These are phyloP conservation scores for Tokudaia tokunoshimensis DNA, from an alignment of 2,797 vertebrate species.

Conservation along the genomic window DNA sequence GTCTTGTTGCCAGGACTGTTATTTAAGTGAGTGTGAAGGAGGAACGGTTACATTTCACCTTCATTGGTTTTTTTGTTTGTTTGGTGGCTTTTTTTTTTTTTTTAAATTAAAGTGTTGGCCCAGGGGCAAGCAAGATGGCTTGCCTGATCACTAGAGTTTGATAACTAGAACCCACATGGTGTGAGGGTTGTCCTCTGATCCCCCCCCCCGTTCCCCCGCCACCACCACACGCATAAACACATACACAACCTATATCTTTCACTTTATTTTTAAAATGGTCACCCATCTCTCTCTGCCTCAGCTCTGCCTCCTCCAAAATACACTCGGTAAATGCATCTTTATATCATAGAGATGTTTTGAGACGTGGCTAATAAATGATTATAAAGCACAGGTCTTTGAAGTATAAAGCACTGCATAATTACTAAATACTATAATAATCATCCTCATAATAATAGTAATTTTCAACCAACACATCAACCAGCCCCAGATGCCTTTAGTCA, in stretches of 20 bases:
- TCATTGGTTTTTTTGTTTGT: not conserved
- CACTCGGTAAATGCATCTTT: conserved; percentile 62
- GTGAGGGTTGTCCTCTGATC: not conserved
- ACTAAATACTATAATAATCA: conserved; percentile 83
- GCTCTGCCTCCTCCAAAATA: conserved; percentile 71
- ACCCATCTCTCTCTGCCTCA: conserved; percentile 28
- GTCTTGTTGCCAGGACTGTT: not conserved
- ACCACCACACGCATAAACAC: not conserved
- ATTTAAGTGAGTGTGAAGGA: not conserved
- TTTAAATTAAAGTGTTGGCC: not conserved
- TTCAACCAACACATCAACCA: conserved; percentile 78
- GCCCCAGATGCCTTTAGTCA: conserved; percentile 76
- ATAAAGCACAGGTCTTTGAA: conserved; percentile 81
- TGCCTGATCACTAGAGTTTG: not conserved
- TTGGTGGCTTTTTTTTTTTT: not conserved
- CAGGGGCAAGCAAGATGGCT: not conserved
- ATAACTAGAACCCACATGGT: not conserved
- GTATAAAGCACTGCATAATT: conserved; percentile 83
- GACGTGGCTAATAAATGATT: conserved; percentile 81
- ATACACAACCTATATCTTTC: not conserved
- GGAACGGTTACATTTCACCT: not conserved
- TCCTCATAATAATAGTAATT: conserved; percentile 83
- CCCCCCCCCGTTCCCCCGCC: accelerated
- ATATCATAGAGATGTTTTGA: conserved; percentile 71
- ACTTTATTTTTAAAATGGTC: not conserved